Conservation (phyloP, 1,140 invertebrate species). For the Micrasema longulum region DNA sequence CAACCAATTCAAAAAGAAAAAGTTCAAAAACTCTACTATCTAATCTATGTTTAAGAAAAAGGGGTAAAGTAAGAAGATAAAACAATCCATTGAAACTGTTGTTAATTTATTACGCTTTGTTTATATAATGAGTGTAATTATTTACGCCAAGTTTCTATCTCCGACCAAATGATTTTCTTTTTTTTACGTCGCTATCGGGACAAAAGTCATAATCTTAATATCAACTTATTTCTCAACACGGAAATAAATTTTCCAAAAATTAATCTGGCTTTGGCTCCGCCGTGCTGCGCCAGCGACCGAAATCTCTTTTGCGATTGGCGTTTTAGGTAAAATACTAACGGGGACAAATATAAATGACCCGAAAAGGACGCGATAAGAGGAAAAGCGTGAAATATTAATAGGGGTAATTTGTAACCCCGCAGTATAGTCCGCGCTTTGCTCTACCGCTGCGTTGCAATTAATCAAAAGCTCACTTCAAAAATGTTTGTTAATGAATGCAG, state of each 20-base stretch:
- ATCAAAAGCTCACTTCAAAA: slow-evolving; percentile 37
- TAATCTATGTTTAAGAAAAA: too few relatives aligned
- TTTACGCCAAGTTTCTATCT: too few relatives aligned
- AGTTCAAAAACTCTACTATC: too few relatives aligned
- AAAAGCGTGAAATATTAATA: slow-evolving; percentile 39
- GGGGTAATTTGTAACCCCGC: slow-evolving; percentile 32
- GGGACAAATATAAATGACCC: slow-evolving; percentile 35
- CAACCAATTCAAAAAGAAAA: too few relatives aligned
- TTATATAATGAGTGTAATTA: too few relatives aligned
- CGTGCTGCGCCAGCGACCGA: slow-evolving; percentile 3
- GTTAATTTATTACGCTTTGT: too few relatives aligned
- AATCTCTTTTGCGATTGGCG: slow-evolving; percentile 38
- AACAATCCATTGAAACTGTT: too few relatives aligned
- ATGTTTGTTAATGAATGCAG: slow-evolving; percentile 33
- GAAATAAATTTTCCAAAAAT: slow-evolving; percentile 1
- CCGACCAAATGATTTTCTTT: neutral
- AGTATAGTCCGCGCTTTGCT: slow-evolving; percentile 3
- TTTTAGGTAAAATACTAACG: slow-evolving; percentile 7
- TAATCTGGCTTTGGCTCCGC: slow-evolving; percentile 1
- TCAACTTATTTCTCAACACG: neutral
- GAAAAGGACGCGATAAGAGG: slow-evolving; percentile 37
- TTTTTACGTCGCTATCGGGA: too few relatives aligned
- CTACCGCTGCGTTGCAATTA: slow-evolving; percentile 22
- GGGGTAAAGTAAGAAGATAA: too few relatives aligned
- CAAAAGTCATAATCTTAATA: too few relatives aligned